phyloP scores from a whole-genome alignment of 2,113 vertebrate genomes.

The Paradoxurus hermaphroditus region DNA sequence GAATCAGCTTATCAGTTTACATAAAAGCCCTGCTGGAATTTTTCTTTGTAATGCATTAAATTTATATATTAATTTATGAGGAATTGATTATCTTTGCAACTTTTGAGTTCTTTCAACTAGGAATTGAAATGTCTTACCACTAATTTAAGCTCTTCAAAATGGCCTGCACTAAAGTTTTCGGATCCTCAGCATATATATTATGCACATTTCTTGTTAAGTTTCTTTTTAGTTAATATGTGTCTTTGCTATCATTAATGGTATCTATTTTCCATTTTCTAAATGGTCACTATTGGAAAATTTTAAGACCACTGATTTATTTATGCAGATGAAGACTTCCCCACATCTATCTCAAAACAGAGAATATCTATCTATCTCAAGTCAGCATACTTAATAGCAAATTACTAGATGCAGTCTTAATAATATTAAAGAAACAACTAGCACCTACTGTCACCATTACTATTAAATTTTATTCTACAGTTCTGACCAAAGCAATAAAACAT shows the following conservation, averaged over 20 bases:
- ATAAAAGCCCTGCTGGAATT: background rate
- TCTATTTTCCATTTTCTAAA: conserved; percentile 29
- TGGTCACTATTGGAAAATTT: background rate
- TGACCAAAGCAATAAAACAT: background rate
- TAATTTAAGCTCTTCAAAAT: background rate
- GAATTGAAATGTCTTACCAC: background rate
- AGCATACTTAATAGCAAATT: background rate
- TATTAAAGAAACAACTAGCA: background rate
- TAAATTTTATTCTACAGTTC: background rate
- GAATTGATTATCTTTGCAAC: conserved; percentile 43
- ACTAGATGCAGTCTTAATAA: background rate
- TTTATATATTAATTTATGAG: conserved; percentile 49
- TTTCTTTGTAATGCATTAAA: conserved; percentile 11
- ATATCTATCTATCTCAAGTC: background rate
- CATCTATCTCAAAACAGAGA: background rate
- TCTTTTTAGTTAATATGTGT: conserved; percentile 16
- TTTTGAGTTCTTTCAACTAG: conserved; percentile 35
- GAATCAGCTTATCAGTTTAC: background rate
- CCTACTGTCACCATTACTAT: background rate
- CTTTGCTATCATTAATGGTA: background rate
- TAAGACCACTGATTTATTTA: background rate
- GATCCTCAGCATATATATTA: background rate
- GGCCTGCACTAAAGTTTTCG: background rate
- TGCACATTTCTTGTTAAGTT: background rate
- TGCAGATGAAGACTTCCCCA: background rate